Base-by-base conservation (phyloP, 2,888 invertebrate genomes). In the Heliconius ethilla region DNA sequence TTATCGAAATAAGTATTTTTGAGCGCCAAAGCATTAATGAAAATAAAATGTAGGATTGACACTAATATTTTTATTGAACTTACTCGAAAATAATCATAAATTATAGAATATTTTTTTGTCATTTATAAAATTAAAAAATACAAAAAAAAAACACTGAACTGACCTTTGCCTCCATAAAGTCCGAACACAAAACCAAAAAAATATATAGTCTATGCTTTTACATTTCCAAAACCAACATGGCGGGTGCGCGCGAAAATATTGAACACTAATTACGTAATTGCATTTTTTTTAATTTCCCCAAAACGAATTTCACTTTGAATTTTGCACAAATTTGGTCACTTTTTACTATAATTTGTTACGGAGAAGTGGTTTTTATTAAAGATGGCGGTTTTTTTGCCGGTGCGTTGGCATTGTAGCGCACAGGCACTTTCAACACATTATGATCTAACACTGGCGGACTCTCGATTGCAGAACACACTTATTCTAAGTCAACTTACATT, bases 401-500 rank as follows among this genome's bases (percentile, higher is more conserved):
- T 87, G 85, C 86, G 87, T 89, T 91, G 88, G 90, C 92, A 94
- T 93, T 93, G 92, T 88, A n/a, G 92, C 93, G 92, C 94, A 90
- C 93, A 93, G 91, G 94, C 90, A 88, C 91, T 94, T 94, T 93
- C 93, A 91, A 91, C 94, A 94, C 94, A 93, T 93, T 93, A 94
- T 94, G 94, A 94, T 93, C 94, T 94, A 94, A 94, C 94, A 94
- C 94, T 94, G 94, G 90, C 92, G 87, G 91, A 89, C 89, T 90
- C 91, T 91, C 92, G 92, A 93, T 94, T 93, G 94, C 92, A 92
- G 94, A 92, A 94, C 94, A 94, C 91, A 94, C 94, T 93, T 94
- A 94, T 94, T 94, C 94, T 94, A 94, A 94, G 93, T 94, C 94
- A 94, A 94, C 94, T 94, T 92, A 94, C 94, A 94, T 94, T 94